Conservation (phyloP, 37 sponge, comb jelly and placozoan genomes). For the Axinella damicornis region DNA sequence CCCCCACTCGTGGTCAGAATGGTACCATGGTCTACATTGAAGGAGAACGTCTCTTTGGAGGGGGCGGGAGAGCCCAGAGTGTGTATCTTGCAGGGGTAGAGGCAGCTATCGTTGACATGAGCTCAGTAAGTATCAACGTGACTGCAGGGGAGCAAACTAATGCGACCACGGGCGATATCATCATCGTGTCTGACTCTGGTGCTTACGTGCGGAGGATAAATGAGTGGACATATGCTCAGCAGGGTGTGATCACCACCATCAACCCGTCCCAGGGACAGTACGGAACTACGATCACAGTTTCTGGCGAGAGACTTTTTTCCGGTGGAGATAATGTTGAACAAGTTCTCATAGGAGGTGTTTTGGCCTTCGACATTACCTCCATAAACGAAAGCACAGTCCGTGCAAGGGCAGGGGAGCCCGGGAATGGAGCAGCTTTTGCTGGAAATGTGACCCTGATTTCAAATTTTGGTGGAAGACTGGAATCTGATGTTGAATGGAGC, state of each 20-base stretch:
- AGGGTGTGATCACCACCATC: conserved; percentile 30
- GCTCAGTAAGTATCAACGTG: neutral
- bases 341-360: conserved; percentile 20
- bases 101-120: conserved; percentile 14
- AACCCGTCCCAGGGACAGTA: conserved; percentile 53
- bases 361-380: neutral
- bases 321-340: conserved; percentile 26
- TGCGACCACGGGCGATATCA: conserved; percentile 49
- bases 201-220: conserved; percentile 50
- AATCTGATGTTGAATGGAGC: conserved; percentile 34
- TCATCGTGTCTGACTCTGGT: conserved; percentile 57
- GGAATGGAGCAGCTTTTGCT: neutral
- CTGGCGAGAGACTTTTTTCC: conserved; percentile 41
- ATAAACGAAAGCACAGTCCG: conserved; percentile 14
- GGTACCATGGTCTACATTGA: conserved; percentile 54
- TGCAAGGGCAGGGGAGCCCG: conserved; percentile 39
- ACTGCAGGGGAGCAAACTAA: neutral
- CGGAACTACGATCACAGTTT: conserved; percentile 63
- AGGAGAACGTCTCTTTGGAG: conserved; percentile 69
- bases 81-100: conserved; percentile 52
- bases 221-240: conserved; percentile 61
- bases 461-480: conserved; percentile 42
- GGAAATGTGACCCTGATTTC: conserved; percentile 51
- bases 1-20: conserved; percentile 69
- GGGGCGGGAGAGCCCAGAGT: conserved; percentile 21